Evolutionary conservation across 2,113 vertebrate genomes (phyloP).

Genomic region (Muntiacus muntjak): DNA sequence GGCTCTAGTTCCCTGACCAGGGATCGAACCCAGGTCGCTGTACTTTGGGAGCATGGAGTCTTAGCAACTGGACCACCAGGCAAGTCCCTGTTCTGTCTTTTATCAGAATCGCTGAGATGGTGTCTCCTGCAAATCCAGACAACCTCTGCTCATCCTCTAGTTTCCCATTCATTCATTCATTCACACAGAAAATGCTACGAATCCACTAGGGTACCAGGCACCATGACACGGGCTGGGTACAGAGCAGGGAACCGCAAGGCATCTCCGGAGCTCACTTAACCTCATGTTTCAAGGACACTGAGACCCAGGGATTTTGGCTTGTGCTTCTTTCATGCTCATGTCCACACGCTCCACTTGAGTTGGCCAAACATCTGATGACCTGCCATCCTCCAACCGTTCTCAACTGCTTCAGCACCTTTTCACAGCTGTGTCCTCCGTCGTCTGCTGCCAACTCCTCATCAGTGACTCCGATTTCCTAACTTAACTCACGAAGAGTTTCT

Average conservation of each 20-base stretch:
- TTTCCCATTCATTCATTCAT: neutral
- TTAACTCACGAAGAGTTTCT: neutral
- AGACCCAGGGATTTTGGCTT: neutral
- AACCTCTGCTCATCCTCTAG: neutral
- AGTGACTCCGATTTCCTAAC: neutral
- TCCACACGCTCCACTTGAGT: neutral
- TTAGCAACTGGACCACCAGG: neutral
- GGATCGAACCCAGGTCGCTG: neutral
- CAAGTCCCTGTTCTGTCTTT: neutral
- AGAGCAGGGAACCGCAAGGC: neutral
- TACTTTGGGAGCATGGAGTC: neutral
- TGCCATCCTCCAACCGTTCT: neutral
- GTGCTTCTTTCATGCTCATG: neutral
- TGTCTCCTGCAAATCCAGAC: neutral
- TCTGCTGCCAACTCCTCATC: neutral
- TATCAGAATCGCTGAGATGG: neutral
- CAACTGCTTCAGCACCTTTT: neutral
- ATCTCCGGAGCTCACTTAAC: neutral
- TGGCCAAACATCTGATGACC: neutral
- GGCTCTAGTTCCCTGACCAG: neutral
- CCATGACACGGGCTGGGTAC: fast-evolving
- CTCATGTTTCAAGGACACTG: neutral
- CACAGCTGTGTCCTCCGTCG: neutral
- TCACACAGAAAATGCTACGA: neutral
- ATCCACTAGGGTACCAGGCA: neutral